Evolutionary conservation across 2,797 vertebrate species (phyloP), one percentile per base, ranked within the genome.

Genomic region (Eulemur coronatus): DNA sequence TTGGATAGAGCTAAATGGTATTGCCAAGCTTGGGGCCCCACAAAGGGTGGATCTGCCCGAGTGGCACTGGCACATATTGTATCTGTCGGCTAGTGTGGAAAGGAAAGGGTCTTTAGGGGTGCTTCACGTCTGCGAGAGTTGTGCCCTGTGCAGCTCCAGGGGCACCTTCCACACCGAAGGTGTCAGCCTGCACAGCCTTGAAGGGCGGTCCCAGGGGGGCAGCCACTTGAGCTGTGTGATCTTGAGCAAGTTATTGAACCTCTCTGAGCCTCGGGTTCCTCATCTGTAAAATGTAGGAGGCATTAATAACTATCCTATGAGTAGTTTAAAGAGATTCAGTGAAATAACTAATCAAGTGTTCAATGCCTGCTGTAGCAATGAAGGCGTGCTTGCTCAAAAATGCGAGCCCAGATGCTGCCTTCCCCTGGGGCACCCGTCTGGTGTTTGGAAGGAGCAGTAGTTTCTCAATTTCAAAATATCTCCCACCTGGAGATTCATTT

Each of bases 81-180:
- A 28, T 10, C 24, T 35, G 5, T 15, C 9, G 8, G 59, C 46
- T 4, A 33, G 59, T 9, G 13, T 7, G 59, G 41, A 33, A 41
- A 24, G 38, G 2, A 17, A 35, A 5, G 30, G 1, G 35, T 46
- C 57, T 17, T 65, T 8, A 69, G 26, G 35, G 22, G 4, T 50
- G 50, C 72, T 8, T 10, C 2, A 5, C 0, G 2, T 57, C 59
- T 10, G 26, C 30, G 6, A 0, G 24, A n/a, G 20, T 0, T 11
- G 52, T 6, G 65, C 15, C 0, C 28, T 7, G n/a, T 15, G 0
- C 0, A 9, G 26, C 28, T 79, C 30, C 1, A 9, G 73, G 3
- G 15, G 5, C 1, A 0, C 38, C 63, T 67, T 26, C 2, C 30
- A 57, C 8, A 0, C 35, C 52, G 8, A 67, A 5, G 26, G 26